A percentile compares a stretch with the other conserved stretches of the same genome.
phyloP scores from a whole-genome alignment of 2,797 vertebrate genomes.

The Scolopax rusticola region DNA sequence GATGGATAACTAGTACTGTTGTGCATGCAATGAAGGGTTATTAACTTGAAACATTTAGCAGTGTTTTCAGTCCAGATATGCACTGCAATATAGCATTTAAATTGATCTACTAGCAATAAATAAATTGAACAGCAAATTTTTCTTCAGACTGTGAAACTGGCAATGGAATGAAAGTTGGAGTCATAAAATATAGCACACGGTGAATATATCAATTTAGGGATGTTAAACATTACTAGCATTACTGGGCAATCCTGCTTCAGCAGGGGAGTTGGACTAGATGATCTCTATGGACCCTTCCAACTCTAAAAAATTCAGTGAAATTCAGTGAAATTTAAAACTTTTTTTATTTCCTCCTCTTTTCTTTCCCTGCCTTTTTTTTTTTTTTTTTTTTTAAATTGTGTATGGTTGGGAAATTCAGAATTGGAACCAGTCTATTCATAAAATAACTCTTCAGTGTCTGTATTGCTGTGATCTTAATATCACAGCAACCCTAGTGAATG shows the following conservation, averaged over 20 bases:
- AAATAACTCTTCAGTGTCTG: not conserved
- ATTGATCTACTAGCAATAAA: not conserved
- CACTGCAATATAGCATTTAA: not conserved
- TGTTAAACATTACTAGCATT: not conserved
- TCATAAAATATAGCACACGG: not conserved
- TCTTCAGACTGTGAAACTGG: not conserved
- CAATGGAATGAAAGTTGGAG: not conserved
- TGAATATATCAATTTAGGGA: not conserved
- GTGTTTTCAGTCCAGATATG: not conserved
- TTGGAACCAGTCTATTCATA: not conserved
- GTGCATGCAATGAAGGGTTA: not conserved
- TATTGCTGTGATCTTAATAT: not conserved
- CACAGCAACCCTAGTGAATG: not conserved
- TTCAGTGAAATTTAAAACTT: not conserved
- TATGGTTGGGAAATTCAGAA: not conserved
- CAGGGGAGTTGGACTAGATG: too few species aligned
- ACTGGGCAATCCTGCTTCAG: too few species aligned
- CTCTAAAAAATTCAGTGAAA: too few species aligned
- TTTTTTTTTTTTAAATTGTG: too few species aligned
- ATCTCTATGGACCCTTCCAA: too few species aligned
- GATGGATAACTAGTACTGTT: not conserved
- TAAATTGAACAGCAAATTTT: not conserved
- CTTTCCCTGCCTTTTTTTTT: not conserved
- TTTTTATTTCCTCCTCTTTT: not conserved
- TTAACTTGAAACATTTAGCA: not conserved